Conservation (phyloP, 2,797 vertebrate genomes). For the Chloroceryle amazona region DNA sequence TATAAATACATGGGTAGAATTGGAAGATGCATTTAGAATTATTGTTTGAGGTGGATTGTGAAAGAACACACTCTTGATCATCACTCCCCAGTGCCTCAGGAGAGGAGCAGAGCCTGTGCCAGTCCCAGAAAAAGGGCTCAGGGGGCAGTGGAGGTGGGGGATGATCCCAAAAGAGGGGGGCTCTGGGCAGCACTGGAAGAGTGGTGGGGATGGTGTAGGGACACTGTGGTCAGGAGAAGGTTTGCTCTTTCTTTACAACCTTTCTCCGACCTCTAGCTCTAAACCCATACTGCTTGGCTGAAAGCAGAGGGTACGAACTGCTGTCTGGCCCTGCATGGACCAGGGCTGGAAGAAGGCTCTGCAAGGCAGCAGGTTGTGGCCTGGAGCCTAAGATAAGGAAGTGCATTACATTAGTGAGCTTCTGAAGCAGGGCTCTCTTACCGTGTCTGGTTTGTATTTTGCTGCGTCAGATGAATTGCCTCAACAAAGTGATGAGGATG, state of each 20-base stretch:
- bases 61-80: background rate
- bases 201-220: background rate
- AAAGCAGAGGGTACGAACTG: background rate
- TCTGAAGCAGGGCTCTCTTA: background rate
- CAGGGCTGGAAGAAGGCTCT: background rate
- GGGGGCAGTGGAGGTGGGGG: background rate
- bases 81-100: background rate
- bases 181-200: background rate
- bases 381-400: background rate
- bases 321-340: background rate
- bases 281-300: rapidly evolving
- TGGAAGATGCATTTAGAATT: constrained; percentile 24
- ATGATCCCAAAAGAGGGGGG: background rate
- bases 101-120: rapidly evolving
- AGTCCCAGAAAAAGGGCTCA: background rate
- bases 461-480: background rate
- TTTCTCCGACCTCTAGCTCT: background rate
- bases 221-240: rapidly evolving
- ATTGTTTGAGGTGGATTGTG: background rate
- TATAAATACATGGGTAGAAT: constrained; percentile 37
- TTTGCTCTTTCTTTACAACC: background rate
- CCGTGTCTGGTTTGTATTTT: background rate
- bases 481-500: background rate
- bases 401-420: background rate
- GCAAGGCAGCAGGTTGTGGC: background rate